Evolutionary conservation across 92 coral and sea anemone species (phyloP), one percentile per base, ranked within the genome.

Genomic region (Palythoa heliodiscus): DNA sequence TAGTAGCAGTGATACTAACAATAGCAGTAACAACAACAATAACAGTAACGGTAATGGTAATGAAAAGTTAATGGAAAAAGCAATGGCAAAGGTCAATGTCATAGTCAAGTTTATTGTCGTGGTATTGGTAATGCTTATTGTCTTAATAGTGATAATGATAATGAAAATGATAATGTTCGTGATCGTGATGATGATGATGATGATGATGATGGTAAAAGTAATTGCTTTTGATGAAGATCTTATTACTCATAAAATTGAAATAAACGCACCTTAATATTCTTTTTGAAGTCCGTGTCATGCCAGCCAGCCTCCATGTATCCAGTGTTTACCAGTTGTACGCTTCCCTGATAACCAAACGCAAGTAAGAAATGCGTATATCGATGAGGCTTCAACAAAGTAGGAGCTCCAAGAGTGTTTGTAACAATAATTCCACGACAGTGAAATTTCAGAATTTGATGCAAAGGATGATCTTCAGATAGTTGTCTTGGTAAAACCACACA

Each of bases 221-320:
- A 0, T 43, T 5, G 50, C 50, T 8, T 43, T 43, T 43, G 50
- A 43, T 43, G 4, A 8, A 43, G 6, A 43, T 43, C 50, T 5
- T 43, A 43, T 43, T 43, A 43, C 6, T 43, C 35, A 29, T 11
- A 54, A 14, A 19, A 58, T 14, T 0, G 5, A 14, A 72, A 72
- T 14, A 1, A 72, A 11, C 82, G 16, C 58, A 75, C 88, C 88
- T 75, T 39, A 7, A 85, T 54, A 79, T 73, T 73, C 19, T 85
- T 73, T n/a, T 73, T 23, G 82, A 86, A 86, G n/a, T 86, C 89
- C 11, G 79, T 86, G 40, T 86, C 89, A 16, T 67, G 60, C 89
- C 89, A 86, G 29, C 69, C 60, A 25, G 75, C 23, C 14, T 66
- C 37, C 38, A 66, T 25, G 63, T 86, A 86, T 1, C 70, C 89